Evolutionary conservation across 2,113 vertebrate species (phyloP), one percentile per base, ranked within the genome.

Genomic region (Brachyhypopomus gauderio): DNA sequence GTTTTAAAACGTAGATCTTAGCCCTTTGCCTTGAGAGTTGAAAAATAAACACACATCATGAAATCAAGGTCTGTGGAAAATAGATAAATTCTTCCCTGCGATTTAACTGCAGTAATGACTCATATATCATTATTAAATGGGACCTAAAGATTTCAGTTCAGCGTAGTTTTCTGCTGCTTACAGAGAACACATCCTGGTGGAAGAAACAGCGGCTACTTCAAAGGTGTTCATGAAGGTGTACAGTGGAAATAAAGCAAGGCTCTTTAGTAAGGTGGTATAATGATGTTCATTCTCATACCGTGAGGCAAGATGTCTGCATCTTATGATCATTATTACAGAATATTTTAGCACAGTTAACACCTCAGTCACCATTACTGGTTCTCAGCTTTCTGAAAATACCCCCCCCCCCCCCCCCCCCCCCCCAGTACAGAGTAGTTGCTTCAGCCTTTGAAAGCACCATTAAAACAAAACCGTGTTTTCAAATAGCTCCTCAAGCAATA

Each of bases 151-250:
- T 70, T 59, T 22, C 14, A 17, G 36, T 23, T 34, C 23, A 23
- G 58, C 55, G 3, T 19, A 4, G 6, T 30, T 59, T 41, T 41
- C n/a, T 19, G 0, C 19, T 62, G 23, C 12, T 27, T 23, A 72
- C 25, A 23, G 27, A 52, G 69, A 72, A 79, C 7, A 56, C 11
- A 7, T 72, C 56, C 69, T 72, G 52, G 62, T 64, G 52, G 55
- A 73, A 59, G 52, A 80, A 58, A 41, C 78, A 80, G 70, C 25
- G 52, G 70, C 56, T 14, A 73, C 59, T 55, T 73, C 70, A 36
- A 16, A 64, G 59, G 69, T 62, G 25, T 41, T 80, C 70, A 73
- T 80, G 73, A 80, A 22, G 59, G 78, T 80, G 70, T 36, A 80
- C 73, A 64, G 25, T 48, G 59, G 58, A 64, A 64, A 64, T 71